These are phyloP conservation scores for Megalops cyprinoides DNA, from an alignment of 2,797 vertebrate genomes.

Conservation along the genomic window DNA sequence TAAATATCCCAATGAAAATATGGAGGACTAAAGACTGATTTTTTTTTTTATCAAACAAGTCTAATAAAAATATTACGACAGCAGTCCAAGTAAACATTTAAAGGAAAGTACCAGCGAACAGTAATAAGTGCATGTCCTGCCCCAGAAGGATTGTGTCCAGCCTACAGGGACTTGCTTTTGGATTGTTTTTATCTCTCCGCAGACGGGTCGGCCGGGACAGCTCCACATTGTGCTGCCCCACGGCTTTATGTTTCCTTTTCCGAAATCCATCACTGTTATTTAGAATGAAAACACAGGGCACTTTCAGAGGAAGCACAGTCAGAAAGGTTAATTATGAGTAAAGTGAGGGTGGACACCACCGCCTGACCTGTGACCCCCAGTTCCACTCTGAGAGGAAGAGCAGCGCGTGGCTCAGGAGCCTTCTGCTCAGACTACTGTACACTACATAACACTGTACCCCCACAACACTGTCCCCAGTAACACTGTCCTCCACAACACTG, in stretches of 20 bases:
- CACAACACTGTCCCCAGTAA: slow-evolving; percentile 25
- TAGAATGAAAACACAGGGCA: slow-evolving; percentile 78
- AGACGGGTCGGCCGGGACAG: slow-evolving; percentile 39
- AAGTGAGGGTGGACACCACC: slow-evolving; percentile 80
- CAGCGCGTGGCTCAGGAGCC: slow-evolving; percentile 65
- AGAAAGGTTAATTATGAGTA: slow-evolving; percentile 87
- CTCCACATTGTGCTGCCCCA: slow-evolving; percentile 59
- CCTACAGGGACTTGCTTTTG: not conserved
- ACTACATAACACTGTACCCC: slow-evolving; percentile 53
- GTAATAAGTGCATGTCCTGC: slow-evolving; percentile 34
- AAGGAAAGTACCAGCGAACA: slow-evolving; percentile 40
- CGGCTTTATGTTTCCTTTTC: slow-evolving; percentile 83
- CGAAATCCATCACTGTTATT: slow-evolving; percentile 71
- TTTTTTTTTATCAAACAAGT: slow-evolving; percentile 1
- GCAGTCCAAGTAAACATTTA: slow-evolving; percentile 52
- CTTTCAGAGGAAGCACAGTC: slow-evolving; percentile 78
- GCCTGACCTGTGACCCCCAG: slow-evolving; percentile 70
- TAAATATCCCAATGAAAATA: slow-evolving; percentile 32
- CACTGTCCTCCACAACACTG: not conserved
- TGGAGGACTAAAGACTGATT: slow-evolving; percentile 40
- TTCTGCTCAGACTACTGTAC: not conserved
- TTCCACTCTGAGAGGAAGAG: slow-evolving; percentile 72
- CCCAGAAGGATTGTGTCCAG: not conserved
- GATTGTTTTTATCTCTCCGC: slow-evolving; percentile 3
- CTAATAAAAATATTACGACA: slow-evolving; percentile 41